Evolutionary conservation across 2,888 invertebrate genomes (phyloP), one percentile per base, ranked within the genome.

Genomic region (Cephalotes varians): DNA sequence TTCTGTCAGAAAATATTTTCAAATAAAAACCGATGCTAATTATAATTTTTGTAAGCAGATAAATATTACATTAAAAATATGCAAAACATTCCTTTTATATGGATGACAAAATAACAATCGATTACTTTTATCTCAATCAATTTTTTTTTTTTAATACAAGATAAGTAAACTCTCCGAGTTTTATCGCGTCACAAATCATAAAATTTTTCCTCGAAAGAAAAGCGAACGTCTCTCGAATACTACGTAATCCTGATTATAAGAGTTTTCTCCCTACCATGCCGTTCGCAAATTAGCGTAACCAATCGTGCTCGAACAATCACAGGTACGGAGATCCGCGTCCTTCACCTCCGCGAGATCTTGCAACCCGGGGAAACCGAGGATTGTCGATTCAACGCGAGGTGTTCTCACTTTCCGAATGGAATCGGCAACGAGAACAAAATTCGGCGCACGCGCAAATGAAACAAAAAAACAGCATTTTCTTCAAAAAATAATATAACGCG

Each of bases 301-400:
- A 18, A 15, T 25, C 54, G 34, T 28, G 49, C 58, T 58, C 28
- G 37, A 64, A 82, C 40, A 56, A 15, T 82, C n/a, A 62, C 47
- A 10, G 18, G 37, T 74, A 84, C 37, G 67, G 65, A 73, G 82
- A 86, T 84, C 74, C 62, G 86, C 84, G 88, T 88, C 84, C 86
- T 91, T 90, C 85, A 90, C 84, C 85, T 87, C 85, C 69, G 86
- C 85, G 87, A 88, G 83, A 86, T 87, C 82, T 85, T 84, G 84
- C 82, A 86, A 87, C 83, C 85, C 88, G 85, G 85, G 86, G 81
- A 89, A 91, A 84, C 83, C 81, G 83, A 87, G 88, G 86, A 89
- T 88, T 90, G 90, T 89, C 91, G 88, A 90, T 86, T 85, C 84
- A 82, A 83, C 85, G 85, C 84, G 87, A 86, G 85, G 80, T 87